Percentiles rank a stretch among this genome's conserved stretches.
Conservation (phyloP, 1,140 invertebrate genomes). For the Eurosta solidaginis region DNA sequence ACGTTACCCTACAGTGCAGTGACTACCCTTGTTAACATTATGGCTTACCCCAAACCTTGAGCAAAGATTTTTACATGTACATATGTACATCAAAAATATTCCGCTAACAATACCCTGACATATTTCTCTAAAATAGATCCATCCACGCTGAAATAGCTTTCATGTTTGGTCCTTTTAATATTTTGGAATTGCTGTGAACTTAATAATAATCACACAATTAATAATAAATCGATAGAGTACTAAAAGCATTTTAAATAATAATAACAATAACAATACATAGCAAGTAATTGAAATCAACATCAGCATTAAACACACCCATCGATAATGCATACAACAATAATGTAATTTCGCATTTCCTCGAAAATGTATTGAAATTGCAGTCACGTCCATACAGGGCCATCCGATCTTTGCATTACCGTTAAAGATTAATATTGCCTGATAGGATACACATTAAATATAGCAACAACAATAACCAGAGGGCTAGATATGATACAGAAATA, state of each 20-base stretch:
- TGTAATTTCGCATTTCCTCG: not conserved
- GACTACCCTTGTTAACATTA: too few relatives aligned
- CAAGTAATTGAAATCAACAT: not conserved
- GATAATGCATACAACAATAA: not conserved
- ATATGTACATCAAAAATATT: too few relatives aligned
- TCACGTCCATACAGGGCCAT: not conserved
- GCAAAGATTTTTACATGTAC: too few relatives aligned
- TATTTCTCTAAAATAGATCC: too few relatives aligned
- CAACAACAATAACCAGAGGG: not conserved
- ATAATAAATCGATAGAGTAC: not conserved
- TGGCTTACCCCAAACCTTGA: too few relatives aligned
- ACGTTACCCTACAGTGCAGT: too few relatives aligned
- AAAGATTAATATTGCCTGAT: not conserved
- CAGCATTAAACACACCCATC: not conserved
- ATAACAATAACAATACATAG: not conserved
- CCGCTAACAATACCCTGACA: too few relatives aligned
- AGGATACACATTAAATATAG: not conserved
- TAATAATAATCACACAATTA: constrained; percentile 5
- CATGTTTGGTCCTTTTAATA: not conserved
- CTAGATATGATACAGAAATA: not conserved
- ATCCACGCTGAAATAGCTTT: too few relatives aligned
- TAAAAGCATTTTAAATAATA: not conserved
- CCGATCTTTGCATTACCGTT: not conserved
- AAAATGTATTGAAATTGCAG: not conserved
- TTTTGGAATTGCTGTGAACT: not conserved